A percentile compares a stretch with the other conserved stretches of the same genome.
Evolutionary conservation across 1,140 invertebrate species (phyloP).

Genomic region (Aphelinus atriplicis): DNA sequence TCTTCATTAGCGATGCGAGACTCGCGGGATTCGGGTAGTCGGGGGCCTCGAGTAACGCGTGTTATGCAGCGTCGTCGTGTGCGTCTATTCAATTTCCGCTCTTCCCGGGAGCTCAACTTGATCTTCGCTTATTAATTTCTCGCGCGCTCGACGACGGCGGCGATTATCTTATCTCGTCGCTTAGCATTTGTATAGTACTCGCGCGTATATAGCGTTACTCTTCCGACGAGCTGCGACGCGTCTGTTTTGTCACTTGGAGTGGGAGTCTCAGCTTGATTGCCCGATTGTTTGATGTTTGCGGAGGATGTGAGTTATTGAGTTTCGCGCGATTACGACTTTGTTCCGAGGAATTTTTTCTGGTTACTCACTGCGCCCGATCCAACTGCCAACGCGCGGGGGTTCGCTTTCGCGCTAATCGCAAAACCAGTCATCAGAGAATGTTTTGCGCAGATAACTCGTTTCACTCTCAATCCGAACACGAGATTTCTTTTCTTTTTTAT

Average conservation of each 20-base stretch:
- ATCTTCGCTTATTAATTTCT: slow-evolving; percentile 26
- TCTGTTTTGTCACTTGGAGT: slow-evolving; percentile 16
- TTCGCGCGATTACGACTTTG: slow-evolving; percentile 39
- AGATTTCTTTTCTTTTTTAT: too few relatives aligned
- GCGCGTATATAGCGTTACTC: slow-evolving; percentile 7
- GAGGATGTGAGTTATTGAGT: slow-evolving; percentile 18
- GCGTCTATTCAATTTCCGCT: slow-evolving; percentile 30
- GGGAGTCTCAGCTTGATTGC: not conserved
- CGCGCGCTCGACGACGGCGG: not conserved
- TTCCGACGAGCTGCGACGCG: not conserved
- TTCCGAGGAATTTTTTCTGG: slow-evolving; percentile 13
- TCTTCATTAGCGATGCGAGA: slow-evolving; percentile 33
- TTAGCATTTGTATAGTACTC: slow-evolving; percentile 16
- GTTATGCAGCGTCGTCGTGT: slow-evolving; percentile 13
- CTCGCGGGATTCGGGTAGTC: not conserved
- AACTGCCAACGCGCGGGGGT: too few relatives aligned
- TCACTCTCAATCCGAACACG: too few relatives aligned
- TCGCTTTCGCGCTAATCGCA: not conserved
- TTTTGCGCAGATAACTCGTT: too few relatives aligned
- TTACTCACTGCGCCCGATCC: not conserved
- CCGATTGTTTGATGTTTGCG: slow-evolving; percentile 24
- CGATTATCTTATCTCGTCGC: slow-evolving; percentile 30
- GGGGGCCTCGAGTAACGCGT: slow-evolving; percentile 33
- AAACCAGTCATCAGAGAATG: too few relatives aligned
- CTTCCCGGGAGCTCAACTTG: slow-evolving; percentile 28